Evolutionary conservation across 2,113 vertebrate genomes (phyloP).

Genomic region (Caretta caretta): DNA sequence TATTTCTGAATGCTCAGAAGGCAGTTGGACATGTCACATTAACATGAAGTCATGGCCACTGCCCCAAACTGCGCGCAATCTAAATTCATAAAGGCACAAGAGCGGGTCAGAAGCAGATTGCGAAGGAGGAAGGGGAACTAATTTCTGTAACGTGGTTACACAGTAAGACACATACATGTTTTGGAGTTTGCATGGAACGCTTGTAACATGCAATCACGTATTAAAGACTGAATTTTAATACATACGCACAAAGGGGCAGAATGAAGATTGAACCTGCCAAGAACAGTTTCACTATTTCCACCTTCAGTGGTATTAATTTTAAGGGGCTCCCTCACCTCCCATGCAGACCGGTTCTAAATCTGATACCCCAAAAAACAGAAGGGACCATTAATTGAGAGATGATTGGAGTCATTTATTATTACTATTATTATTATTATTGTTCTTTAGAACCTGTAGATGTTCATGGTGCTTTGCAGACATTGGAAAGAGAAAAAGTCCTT

Average conservation of each 20-base stretch:
- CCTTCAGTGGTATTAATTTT: neutral
- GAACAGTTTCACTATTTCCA: neutral
- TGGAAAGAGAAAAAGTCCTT: neutral
- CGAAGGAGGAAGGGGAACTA: neutral
- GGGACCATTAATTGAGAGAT: neutral
- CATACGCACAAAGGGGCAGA: neutral
- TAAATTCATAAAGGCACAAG: neutral
- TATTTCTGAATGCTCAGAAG: neutral
- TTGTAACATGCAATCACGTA: no score
- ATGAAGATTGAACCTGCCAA: neutral
- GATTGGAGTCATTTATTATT: neutral
- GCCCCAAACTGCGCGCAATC: neutral
- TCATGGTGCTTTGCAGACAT: neutral
- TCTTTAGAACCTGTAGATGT: neutral
- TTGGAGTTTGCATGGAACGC: neutral
- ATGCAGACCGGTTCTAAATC: neutral
- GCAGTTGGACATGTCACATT: neutral
- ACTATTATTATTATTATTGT: neutral
- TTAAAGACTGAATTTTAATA: neutral
- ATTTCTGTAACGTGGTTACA: neutral
- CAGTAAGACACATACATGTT: neutral
- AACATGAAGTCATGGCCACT: neutral
- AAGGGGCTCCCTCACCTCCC: neutral
- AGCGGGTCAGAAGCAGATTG: neutral
- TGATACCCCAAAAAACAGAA: neutral